Evolutionary conservation across 92 coral and sea anemone genomes (phyloP).

Genomic region (Montipora capitata): DNA sequence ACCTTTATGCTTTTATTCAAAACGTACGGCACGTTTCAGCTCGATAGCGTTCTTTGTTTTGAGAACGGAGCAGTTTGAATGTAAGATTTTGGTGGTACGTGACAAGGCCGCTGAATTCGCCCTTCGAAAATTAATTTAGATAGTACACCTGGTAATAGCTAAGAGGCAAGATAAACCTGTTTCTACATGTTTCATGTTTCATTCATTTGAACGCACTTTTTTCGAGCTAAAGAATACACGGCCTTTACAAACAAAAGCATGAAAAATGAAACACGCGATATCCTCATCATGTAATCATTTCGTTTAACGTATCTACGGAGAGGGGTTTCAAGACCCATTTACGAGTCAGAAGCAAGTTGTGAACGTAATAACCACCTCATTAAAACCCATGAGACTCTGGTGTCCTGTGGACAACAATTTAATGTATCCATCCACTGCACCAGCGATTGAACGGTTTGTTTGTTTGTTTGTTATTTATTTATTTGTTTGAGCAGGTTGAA

Average conservation of each 20-base stretch:
- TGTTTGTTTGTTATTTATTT: too few relatives aligned
- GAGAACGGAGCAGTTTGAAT: too few relatives aligned
- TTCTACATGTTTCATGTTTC: background rate
- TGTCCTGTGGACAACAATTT: conserved; percentile 54
- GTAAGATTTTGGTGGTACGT: too few relatives aligned
- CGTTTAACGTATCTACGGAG: conserved; percentile 63
- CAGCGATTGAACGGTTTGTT: conserved; percentile 65
- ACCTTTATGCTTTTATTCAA: too few relatives aligned
- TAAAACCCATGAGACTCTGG: conserved; percentile 75
- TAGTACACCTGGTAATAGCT: too few relatives aligned
- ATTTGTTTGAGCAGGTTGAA: too few relatives aligned
- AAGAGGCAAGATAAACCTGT: too few relatives aligned
- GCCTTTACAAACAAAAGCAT: conserved; percentile 52
- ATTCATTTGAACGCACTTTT: conserved; percentile 31
- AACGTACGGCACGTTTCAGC: too few relatives aligned
- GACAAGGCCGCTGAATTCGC: too few relatives aligned
- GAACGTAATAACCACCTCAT: conserved; percentile 58
- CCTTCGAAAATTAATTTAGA: too few relatives aligned
- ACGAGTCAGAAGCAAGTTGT: conserved; percentile 80
- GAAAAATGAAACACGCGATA: conserved; percentile 49
- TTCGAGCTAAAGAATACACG: too few relatives aligned
- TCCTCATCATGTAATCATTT: background rate
- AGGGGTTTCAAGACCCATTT: conserved; percentile 68
- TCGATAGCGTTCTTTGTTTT: too few relatives aligned
- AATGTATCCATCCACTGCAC: conserved; percentile 24